Evolutionary conservation across 2,888 invertebrate species (phyloP).

Genomic region (Penaeus monodon): DNA sequence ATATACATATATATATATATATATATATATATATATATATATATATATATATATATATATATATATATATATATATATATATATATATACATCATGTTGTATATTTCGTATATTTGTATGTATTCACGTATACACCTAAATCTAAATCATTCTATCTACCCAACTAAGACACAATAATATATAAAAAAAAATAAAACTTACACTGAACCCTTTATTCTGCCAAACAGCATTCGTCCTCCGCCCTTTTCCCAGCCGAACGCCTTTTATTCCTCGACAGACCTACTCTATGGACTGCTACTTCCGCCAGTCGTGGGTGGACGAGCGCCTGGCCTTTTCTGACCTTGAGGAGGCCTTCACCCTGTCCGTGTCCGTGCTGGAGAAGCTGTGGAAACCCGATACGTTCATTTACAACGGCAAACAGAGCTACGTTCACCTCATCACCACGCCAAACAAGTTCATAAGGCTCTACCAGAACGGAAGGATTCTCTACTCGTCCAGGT

Average conservation of each 20-base stretch:
- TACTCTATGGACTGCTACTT: slow-evolving; percentile 91
- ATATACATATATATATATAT: background rate
- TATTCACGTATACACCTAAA: background rate
- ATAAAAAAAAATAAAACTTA: too few species aligned
- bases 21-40: too few species aligned
- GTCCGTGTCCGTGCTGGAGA: slow-evolving; percentile 86
- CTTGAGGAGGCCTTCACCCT: slow-evolving; percentile 80
- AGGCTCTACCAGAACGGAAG: slow-evolving; percentile 79
- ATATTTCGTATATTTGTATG: too few species aligned
- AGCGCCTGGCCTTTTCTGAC: slow-evolving; percentile 78
- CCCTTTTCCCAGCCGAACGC: too few species aligned
- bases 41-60: too few species aligned
- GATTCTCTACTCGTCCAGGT: slow-evolving; percentile 64
- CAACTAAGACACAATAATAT: too few species aligned
- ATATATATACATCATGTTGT: too few species aligned
- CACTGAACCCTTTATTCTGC: too few species aligned
- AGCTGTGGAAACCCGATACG: slow-evolving; percentile 97
- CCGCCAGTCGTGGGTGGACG: slow-evolving; percentile 86
- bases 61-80: too few species aligned
- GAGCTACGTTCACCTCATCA: slow-evolving; percentile 95
- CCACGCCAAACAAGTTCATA: slow-evolving; percentile 92
- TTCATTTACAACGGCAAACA: slow-evolving; percentile 96
- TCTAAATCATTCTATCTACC: background rate
- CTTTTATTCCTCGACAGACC: slow-evolving; percentile 73
- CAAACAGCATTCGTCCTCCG: too few species aligned